phyloP scores from a whole-genome alignment of 2,113 vertebrate genomes.

The Scopus umbretta region DNA sequence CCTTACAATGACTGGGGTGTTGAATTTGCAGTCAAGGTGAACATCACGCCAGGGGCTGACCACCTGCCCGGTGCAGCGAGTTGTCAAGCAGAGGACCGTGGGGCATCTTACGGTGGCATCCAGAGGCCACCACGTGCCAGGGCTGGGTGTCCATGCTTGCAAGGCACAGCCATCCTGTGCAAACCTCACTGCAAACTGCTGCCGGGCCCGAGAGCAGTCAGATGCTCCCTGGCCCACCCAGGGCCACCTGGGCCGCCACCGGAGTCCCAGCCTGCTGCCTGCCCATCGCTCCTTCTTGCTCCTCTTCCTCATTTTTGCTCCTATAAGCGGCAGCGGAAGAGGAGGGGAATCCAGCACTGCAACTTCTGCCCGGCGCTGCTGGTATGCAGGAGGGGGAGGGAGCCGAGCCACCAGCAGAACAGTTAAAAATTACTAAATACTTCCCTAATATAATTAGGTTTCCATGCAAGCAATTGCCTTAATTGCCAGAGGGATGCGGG shows the following conservation, averaged over 20 bases:
- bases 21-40: neutral
- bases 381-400: constrained; percentile 6
- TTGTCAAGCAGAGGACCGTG: neutral
- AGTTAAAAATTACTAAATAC: constrained; percentile 46
- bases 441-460: constrained; percentile 30
- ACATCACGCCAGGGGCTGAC: accelerated
- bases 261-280: accelerated
- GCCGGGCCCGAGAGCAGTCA: accelerated
- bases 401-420: neutral
- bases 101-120: neutral
- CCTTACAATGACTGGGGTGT: neutral
- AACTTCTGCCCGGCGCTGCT: neutral
- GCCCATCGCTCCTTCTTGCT: neutral
- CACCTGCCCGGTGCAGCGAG: accelerated
- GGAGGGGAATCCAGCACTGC: neutral
- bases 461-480: constrained; percentile 14
- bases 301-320: neutral
- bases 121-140: neutral
- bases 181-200: accelerated
- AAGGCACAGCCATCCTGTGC: neutral
- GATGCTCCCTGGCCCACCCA: neutral
- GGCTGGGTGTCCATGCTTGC: neutral
- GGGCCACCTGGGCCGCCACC: neutral
- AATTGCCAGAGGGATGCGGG: neutral
- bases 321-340: neutral